These are phyloP conservation scores for Macrocentrus cingulum DNA, from an alignment of 1,140 invertebrate species.

Conservation along the genomic window DNA sequence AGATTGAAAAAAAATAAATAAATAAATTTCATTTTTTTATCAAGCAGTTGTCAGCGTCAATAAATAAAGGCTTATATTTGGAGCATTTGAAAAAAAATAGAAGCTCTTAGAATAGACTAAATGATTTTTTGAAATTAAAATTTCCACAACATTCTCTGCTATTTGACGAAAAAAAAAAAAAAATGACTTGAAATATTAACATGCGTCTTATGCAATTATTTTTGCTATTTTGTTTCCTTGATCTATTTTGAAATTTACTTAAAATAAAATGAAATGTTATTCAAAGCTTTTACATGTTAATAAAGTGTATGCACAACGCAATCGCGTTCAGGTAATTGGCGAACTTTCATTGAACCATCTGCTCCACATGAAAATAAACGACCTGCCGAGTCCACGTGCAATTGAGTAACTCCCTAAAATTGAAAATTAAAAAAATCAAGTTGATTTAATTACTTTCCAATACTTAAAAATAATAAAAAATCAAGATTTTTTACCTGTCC, in stretches of 20 bases:
- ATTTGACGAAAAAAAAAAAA: too few species aligned
- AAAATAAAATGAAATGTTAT: conserved; percentile 33
- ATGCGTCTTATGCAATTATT: neutral
- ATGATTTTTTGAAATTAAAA: too few species aligned
- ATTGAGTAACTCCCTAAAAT: conserved; percentile 83
- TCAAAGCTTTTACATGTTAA: conserved; percentile 36
- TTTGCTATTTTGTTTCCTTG: neutral
- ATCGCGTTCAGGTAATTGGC: conserved; percentile 80
- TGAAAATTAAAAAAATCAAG: too few species aligned
- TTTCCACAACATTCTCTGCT: too few species aligned
- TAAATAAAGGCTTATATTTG: too few species aligned
- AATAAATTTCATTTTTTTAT: too few species aligned
- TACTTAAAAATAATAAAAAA: too few species aligned
- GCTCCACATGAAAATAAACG: conserved; percentile 97
- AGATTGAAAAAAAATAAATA: too few species aligned
- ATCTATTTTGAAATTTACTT: conserved; percentile 28
- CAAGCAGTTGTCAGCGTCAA: too few species aligned
- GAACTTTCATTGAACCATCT: conserved; percentile 97
- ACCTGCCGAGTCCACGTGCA: conserved; percentile 82
- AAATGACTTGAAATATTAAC: conserved; percentile 5
- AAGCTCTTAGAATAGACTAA: too few species aligned
- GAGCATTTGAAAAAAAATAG: too few species aligned
- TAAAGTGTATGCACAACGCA: conserved; percentile 56
- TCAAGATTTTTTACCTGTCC: conserved; percentile 69
- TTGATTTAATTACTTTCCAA: too few species aligned